A percentile compares a stretch with the other conserved stretches of the same genome.
phyloP scores from a whole-genome alignment of 2,113 vertebrate species.

The Azemiops feae region DNA sequence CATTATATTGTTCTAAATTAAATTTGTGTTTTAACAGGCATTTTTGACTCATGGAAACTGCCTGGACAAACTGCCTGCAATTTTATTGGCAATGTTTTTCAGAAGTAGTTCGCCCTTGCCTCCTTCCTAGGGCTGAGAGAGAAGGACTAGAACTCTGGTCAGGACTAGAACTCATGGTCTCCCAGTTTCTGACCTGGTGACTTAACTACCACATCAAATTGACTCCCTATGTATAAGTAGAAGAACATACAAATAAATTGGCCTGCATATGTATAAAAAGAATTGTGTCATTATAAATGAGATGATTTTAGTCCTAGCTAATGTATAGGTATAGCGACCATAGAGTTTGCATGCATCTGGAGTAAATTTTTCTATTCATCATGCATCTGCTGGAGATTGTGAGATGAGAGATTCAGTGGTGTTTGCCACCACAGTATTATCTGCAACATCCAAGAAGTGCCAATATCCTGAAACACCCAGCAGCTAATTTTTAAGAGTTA shows the following conservation, averaged over 20 bases:
- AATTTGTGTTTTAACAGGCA: neutral
- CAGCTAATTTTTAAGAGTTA: slow-evolving; percentile 21
- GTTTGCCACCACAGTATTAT: slow-evolving; percentile 12
- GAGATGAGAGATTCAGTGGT: slow-evolving; percentile 1
- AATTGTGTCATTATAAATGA: neutral
- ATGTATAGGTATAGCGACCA: neutral
- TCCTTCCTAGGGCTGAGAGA: neutral
- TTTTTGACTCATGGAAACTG: neutral
- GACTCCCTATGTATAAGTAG: neutral
- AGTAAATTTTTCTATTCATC: slow-evolving; percentile 1
- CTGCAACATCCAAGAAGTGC: neutral
- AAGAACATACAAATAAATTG: neutral
- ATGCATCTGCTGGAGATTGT: slow-evolving; percentile 3
- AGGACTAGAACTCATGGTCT: neutral
- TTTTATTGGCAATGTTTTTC: neutral
- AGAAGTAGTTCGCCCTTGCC: neutral
- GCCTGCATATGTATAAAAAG: neutral
- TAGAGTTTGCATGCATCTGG: slow-evolving; percentile 1
- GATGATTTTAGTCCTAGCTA: slow-evolving; percentile 7
- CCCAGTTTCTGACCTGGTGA: neutral
- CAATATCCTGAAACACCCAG: neutral
- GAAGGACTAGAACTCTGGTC: neutral
- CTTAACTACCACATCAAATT: neutral
- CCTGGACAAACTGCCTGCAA: neutral
- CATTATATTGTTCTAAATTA: neutral